phyloP scores from a whole-genome alignment of 2,113 vertebrate genomes.

The Porphyrio hochstetteri region DNA sequence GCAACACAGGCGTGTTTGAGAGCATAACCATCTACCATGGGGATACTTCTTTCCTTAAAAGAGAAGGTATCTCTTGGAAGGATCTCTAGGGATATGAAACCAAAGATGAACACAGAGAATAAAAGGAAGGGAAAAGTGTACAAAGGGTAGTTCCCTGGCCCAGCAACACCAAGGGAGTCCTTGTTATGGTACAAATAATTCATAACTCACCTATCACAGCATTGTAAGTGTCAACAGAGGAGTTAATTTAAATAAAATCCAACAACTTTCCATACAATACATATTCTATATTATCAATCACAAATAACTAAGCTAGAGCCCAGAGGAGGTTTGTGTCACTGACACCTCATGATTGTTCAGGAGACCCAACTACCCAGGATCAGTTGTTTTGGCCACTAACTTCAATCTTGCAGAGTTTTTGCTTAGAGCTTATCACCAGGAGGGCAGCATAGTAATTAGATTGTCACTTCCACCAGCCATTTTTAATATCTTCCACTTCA shows the following conservation, averaged over 20 bases:
- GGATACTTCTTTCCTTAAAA: too few relatives aligned
- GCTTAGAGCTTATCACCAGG: neutral
- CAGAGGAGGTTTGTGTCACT: neutral
- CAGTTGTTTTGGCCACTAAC: neutral
- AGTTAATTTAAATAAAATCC: neutral
- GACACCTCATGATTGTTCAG: neutral
- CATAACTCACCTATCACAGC: neutral
- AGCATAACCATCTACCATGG: neutral
- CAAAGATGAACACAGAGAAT: neutral
- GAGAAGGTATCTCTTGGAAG: neutral
- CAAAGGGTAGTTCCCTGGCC: neutral
- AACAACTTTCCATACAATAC: neutral
- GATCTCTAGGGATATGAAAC: neutral
- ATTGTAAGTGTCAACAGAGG: neutral
- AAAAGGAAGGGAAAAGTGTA: neutral
- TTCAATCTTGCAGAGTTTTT: neutral
- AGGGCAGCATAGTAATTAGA: neutral
- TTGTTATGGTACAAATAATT: neutral
- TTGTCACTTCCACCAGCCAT: conserved; percentile 17
- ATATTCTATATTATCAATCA: neutral
- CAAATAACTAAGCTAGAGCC: neutral
- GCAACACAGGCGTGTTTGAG: neutral
- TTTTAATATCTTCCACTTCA: conserved; percentile 47
- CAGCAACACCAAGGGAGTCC: neutral
- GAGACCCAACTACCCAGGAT: neutral